Evolutionary conservation across 2,797 vertebrate species (phyloP), one percentile per base, ranked within the genome.

Genomic region (Orientallactaga sibirica): DNA sequence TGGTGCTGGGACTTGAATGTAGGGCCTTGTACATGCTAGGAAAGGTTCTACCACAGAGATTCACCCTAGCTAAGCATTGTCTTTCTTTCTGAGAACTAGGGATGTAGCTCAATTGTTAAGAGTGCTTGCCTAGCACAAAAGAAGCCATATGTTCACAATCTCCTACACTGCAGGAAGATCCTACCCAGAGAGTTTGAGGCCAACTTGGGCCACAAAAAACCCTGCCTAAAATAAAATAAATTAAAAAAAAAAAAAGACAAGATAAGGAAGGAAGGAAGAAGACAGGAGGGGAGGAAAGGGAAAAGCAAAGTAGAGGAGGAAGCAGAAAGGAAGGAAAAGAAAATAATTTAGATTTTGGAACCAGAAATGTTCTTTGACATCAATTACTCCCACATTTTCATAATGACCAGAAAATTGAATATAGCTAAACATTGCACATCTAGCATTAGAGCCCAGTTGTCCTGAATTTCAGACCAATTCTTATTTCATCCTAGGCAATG

Each of bases 281-380:
- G 5, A 6, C 20, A 20, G 29, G n/a, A 71, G 70, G n/a, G 6
- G 7, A 70, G 68, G 29, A 33, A 37, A 9, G 62, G 24, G 0
- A 89, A 58, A 41, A 70, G 88, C 27, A 66, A 82, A 83, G 37
- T 15, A 86, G 62, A 86, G 27, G 70, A 6, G 37, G n/a, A 43
- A n/a, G 58, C 27, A 55, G 62, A 58, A 81, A 48, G 27, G n/a
- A 74, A 20, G 14, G 70, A 55, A 71, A 70, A 37, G 55, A 62
- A 41, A 58, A 61, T 33, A 74, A 62, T 64, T 24, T 37, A 64
- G 52, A 92, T 79, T 90, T 93, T 67, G 29, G 66, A 92, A 88
- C 12, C 73, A 95, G 73, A 95, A 96, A 95, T 61, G 37, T 62
- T 25, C 80, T 91, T n/a, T 90, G 62, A 80, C 15, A 88, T 82